Evolutionary conservation across 2,797 vertebrate species (phyloP).

Genomic region (Squalus acanthias): DNA sequence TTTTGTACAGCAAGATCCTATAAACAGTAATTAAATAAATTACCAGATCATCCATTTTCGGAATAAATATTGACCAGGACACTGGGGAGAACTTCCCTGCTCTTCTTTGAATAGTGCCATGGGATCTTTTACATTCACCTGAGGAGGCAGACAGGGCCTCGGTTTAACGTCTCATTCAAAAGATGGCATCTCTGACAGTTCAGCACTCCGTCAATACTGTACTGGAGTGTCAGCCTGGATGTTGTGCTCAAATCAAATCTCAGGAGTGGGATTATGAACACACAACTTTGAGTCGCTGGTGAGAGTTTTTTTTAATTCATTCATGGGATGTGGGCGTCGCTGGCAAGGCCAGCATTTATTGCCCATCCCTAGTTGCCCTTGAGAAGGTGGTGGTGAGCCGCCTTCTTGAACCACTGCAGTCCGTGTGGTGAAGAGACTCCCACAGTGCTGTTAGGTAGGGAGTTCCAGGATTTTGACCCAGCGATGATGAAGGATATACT

Average conservation of each 20-base stretch:
- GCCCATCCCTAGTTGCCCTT: too few species aligned
- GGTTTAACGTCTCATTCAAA: neutral
- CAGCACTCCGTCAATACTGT: neutral
- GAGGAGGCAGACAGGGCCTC: neutral
- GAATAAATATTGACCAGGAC: neutral
- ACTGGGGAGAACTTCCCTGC: neutral
- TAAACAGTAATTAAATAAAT: neutral
- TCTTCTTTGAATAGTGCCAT: neutral
- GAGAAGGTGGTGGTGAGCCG: too few species aligned
- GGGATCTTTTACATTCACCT: neutral
- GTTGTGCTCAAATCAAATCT: neutral
- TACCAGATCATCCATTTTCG: neutral
- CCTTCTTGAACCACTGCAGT: too few species aligned
- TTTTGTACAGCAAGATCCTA: neutral
- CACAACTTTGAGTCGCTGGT: neutral
- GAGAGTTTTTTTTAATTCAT: too few species aligned
- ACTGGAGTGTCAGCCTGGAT: neutral
- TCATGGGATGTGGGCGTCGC: too few species aligned
- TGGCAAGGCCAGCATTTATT: too few species aligned
- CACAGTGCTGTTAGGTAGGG: too few species aligned
- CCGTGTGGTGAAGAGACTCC: too few species aligned
- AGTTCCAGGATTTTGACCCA: too few species aligned
- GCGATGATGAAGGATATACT: too few species aligned
- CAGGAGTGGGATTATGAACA: neutral
- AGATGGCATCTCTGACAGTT: neutral